Evolutionary conservation across 2,797 vertebrate genomes (phyloP).

Genomic region (Catharus ustulatus): DNA sequence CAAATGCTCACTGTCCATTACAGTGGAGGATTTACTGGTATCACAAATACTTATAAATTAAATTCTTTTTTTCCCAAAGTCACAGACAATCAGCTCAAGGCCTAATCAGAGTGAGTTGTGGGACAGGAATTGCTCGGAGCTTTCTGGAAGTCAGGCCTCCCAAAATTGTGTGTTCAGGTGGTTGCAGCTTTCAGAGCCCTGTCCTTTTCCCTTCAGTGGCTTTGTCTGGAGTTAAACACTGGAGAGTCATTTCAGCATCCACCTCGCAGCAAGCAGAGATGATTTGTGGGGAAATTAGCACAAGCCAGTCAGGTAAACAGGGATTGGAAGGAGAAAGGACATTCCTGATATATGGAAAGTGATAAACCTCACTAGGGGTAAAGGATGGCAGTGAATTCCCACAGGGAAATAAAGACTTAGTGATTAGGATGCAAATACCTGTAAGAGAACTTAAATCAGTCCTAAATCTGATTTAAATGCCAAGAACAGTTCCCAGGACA

Average conservation of each 20-base stretch:
- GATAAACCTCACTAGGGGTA: not conserved
- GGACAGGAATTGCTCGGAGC: not conserved
- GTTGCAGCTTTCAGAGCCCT: not conserved
- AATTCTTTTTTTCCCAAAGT: not conserved
- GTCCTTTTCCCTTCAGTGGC: not conserved
- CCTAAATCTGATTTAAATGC: conserved; percentile 39
- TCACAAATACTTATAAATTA: not conserved
- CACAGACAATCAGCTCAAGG: not conserved
- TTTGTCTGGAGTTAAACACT: not conserved
- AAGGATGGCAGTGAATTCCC: conserved; percentile 7
- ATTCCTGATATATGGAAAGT: not conserved
- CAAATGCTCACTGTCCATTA: not conserved
- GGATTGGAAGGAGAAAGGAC: conserved; percentile 15
- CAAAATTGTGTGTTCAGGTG: not conserved
- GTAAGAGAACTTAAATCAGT: not conserved
- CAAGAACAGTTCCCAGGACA: not conserved
- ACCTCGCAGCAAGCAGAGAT: not conserved
- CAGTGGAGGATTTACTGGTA: not conserved
- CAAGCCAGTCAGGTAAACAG: conserved; percentile 17
- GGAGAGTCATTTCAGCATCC: not conserved
- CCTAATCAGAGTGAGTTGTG: not conserved
- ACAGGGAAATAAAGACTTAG: not conserved
- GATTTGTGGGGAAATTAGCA: conserved; percentile 47
- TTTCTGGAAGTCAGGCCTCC: not conserved
- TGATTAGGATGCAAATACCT: conserved; percentile 20